These are phyloP conservation scores for Melipona beecheii DNA, from an alignment of 2,888 invertebrate species.

Conservation along the genomic window DNA sequence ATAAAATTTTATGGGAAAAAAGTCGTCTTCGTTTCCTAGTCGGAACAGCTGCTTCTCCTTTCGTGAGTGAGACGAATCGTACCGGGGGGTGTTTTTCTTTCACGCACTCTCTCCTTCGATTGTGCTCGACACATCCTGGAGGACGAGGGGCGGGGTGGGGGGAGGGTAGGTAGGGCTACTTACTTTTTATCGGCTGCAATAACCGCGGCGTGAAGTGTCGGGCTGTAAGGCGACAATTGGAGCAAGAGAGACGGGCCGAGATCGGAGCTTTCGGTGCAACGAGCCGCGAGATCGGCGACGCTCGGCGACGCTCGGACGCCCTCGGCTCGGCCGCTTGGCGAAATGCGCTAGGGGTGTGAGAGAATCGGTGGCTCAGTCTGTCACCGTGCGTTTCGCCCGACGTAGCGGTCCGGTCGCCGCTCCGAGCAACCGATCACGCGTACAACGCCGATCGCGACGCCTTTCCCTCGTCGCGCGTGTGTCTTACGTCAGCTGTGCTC, in stretches of 20 bases:
- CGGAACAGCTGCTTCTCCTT: too few species aligned
- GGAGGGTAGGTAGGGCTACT: conserved; percentile 21
- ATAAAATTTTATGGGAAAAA: too few species aligned
- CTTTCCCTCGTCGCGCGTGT: conserved; percentile 23
- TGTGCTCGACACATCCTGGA: neutral
- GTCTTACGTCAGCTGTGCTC: neutral
- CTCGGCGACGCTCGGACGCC: conserved; percentile 70
- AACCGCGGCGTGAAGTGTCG: conserved; percentile 15
- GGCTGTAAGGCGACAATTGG: conserved; percentile 22
- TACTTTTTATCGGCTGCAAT: conserved; percentile 54
- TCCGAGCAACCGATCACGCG: conserved; percentile 37
- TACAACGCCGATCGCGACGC: conserved; percentile 8
- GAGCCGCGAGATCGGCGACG: conserved; percentile 58
- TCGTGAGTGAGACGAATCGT: too few species aligned
- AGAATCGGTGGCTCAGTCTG: conserved; percentile 72
- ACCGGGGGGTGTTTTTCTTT: too few species aligned
- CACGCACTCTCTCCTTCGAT: neutral
- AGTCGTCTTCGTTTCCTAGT: too few species aligned
- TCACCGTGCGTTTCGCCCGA: conserved; percentile 70
- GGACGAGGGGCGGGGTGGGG: too few species aligned
- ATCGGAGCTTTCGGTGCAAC: conserved; percentile 58
- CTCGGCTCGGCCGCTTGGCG: conserved; percentile 70
- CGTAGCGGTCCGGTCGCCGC: conserved; percentile 35
- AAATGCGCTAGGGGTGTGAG: conserved; percentile 69
- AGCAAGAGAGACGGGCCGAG: conserved; percentile 29